Conservation (phyloP, 1,140 invertebrate genomes). For the Acromyrmex heyeri region DNA sequence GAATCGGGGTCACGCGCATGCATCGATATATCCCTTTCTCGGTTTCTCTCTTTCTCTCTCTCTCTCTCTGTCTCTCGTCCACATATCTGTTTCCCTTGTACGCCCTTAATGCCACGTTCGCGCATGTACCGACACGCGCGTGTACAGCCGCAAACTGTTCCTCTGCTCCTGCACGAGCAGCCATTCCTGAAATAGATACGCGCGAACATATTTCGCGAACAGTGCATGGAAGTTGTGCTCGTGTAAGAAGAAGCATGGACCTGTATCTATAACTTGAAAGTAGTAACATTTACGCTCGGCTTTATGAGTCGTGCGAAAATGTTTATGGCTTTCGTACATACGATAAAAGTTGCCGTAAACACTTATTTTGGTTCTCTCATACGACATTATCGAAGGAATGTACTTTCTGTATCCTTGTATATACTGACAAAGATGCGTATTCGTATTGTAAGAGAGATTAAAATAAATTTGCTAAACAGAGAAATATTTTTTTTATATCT, state of each 20-base stretch:
- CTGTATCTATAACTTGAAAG: constrained; percentile 42
- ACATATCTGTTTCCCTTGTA: constrained; percentile 20
- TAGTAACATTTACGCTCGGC: constrained; percentile 40
- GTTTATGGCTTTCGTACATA: constrained; percentile 47
- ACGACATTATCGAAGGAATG: constrained; percentile 12
- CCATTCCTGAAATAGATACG: constrained; percentile 61
- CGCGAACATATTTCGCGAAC: constrained; percentile 57
- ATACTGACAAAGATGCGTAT: neutral
- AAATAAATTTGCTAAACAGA: no score
- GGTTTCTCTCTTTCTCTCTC: neutral
- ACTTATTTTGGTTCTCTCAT: constrained; percentile 4
- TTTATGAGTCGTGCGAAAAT: constrained; percentile 60
- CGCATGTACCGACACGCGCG: constrained; percentile 12
- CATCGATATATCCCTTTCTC: constrained; percentile 62
- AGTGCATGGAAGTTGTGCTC: constrained; percentile 29
- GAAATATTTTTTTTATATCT: neutral
- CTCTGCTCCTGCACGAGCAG: constrained; percentile 13
- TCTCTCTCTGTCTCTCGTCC: neutral
- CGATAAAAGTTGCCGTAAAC: constrained; percentile 41
- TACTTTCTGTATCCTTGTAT: neutral
- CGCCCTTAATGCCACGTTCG: constrained; percentile 21
- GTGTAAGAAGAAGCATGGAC: constrained; percentile 1
- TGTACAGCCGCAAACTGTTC: constrained; percentile 21
- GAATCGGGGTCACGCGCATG: constrained; percentile 53
- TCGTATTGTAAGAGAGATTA: neutral